Evolutionary conservation across 2,888 invertebrate genomes (phyloP), one percentile per base, ranked within the genome.

Genomic region (Glaucopsyche alexis): DNA sequence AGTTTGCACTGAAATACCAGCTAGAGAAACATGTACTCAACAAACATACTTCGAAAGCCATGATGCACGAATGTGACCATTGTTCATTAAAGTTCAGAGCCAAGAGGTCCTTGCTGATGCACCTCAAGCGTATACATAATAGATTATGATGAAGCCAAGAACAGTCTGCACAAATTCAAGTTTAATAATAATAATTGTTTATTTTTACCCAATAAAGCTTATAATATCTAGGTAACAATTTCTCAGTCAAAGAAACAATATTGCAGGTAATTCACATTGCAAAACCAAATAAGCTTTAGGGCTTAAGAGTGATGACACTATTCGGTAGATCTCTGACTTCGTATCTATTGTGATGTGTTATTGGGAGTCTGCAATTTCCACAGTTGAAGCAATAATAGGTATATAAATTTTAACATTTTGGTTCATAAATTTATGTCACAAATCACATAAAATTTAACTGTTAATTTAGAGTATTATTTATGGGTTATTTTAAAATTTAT

Each of bases 81-180:
- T 93, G 93, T 72, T 84, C 83, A 0, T 77, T 91, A 3, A 90
- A 91, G 80, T 93, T 91, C 64, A 92, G 89, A 81, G 90, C 87
- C 1, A 86, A 87, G 65, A 86, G 86, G 45, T 92, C 92, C 0
- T 71, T 93, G 19, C 75, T 80, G 65, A 89, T 81, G 74, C 93
- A 93, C 77, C 74, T 91, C 8, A 87, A 83, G 49, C 83, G 93
- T 0, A 86, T 91, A 9, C 93, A 93, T 71, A 91, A 90, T 73
- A 84, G 83, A 67, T 91, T 90, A 90, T 90, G 90, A 91, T 87
- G 7, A 60, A 60, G 60, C 29, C 29, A 13, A 38, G 29, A 60
- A 69, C 14, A 49, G 2, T 29, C 47, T 67, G 42, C 19, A 60
- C 29, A 60, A 60, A 5, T 60, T 47, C 29, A 29, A 69, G 29